Base-by-base conservation (phyloP, 2,888 invertebrate species). In the Gisinianus flammeolus region DNA sequence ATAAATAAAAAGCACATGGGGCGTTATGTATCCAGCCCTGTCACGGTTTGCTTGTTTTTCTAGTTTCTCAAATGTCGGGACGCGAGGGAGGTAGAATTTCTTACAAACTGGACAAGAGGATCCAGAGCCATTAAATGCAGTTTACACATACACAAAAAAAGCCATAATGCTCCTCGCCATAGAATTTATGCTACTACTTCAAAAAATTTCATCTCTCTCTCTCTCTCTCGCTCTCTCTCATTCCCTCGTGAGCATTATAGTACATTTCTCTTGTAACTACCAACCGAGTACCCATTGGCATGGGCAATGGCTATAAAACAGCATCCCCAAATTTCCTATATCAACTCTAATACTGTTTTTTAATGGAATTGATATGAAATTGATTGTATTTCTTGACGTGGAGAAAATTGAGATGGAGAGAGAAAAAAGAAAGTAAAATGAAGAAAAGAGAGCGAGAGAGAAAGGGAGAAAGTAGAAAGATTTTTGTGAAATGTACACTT, bases 111-210 rank as follows among this genome's bases (percentile, higher is more conserved):
- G 68, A 68, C 68, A 35, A 67, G 44, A 68, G 44, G 44, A 68
- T 22, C 35, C 35, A 22, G 68, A 31, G 62, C 2, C 31, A n/a
- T 68, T 68, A 68, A 33, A 68, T 68, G 68, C 68, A 68, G 68
- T 68, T 68, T 68, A 22, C 68, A 68, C n/a, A 33, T 68, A 22
- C 35, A 35, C 19, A 67, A 19, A 58, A 64, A 64, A 24, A 66
- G 66, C 54, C 54, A 54, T 54, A 16, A 30, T 30, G 66, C 30
- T 66, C n/a, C 66, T 19, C n/a, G 16, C 62, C 22, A 31, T 35
- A 44, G 22, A 68, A 44, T 68, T n/a, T 68, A 35, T 35, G 66
- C 66, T 6, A 6, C 26, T 24, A 22, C 26, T 62, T 62, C 22
- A n/a, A 24, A 64, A 2, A 22, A 64, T 64, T 26, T 28, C 26